Base-by-base conservation (phyloP, 2,113 vertebrate genomes). In the Hepsetus odoe region DNA sequence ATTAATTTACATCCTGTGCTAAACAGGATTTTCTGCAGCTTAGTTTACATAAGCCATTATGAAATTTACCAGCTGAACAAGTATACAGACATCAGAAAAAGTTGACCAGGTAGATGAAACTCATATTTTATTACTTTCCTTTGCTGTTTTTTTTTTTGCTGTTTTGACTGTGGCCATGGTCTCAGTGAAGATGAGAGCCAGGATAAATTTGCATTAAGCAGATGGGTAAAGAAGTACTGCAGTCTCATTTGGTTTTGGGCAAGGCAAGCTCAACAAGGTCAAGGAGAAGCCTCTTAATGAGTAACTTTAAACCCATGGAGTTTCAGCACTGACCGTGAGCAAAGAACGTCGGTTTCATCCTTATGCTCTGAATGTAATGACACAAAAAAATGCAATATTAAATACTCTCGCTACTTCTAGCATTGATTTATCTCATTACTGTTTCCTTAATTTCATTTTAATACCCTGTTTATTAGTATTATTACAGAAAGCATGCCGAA, bases 171-270 rank as follows among this genome's bases (percentile, higher is more conserved):
- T 1, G n/a, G 30, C 1, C 59, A 62, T 18, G 59, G 32, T 10
- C 20, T n/a, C 61, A 22, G 8, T 11, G 20, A 38, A 3, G 61
- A 65, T 22, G 10, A 35, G 32, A 65, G 33, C 9, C 4, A 33
- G 35, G 61, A 65, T 38, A 38, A 38, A 65, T 65, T 65, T 22
- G 18, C 61, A 64, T 64, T 33, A 35, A 64, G 32, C 30, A 38
- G 61, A 24, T 28, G 33, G 38, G 61, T 38, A 22, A 22, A n/a
- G n/a, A 65, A 65, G 61, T 38, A 35, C 33, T 18, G 59, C 28
- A 11, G 33, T 65, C 35, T 35, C 61, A n/a, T 65, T 32, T 38
- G 61, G 7, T 38, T 2, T 18, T 12, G 61, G 61, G 61, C 32
- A 38, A 38, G n/a, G 32, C 11, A 65, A 35, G n/a, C 16, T 35